phyloP scores from a whole-genome alignment of 2,888 invertebrate genomes.

The Ophion obscuratus region DNA sequence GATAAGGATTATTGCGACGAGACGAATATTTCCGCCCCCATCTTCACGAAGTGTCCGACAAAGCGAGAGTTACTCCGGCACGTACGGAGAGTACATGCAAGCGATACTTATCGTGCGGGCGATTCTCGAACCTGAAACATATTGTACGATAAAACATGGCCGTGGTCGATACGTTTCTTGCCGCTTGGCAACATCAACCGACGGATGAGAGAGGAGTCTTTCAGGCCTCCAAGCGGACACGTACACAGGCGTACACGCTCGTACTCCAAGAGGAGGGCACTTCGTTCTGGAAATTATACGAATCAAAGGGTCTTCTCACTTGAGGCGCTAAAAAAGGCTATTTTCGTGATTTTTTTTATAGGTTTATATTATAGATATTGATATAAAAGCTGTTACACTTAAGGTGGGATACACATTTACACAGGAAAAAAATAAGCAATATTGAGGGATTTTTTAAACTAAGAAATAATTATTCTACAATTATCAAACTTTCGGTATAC shows the following conservation, averaged over 20 bases:
- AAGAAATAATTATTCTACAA: too few species aligned
- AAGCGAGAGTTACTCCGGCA: conserved; percentile 34
- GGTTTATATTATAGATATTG: too few species aligned
- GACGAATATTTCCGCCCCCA: conserved; percentile 31
- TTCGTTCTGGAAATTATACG: conserved; percentile 72
- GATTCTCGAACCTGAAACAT: conserved; percentile 17
- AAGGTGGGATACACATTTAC: too few species aligned
- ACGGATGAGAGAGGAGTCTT: conserved; percentile 39
- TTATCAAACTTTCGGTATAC: too few species aligned
- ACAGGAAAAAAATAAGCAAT: too few species aligned
- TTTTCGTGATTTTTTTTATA: too few species aligned
- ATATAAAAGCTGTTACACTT: too few species aligned
- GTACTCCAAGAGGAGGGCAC: neutral
- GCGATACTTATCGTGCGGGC: conserved; percentile 43
- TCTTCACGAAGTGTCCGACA: conserved; percentile 41
- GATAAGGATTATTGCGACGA: conserved; percentile 49
- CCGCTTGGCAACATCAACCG: conserved; percentile 21
- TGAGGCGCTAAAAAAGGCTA: too few species aligned
- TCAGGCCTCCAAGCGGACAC: conserved; percentile 1
- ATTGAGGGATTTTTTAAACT: too few species aligned
- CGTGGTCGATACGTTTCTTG: conserved; percentile 26
- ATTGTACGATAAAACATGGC: conserved; percentile 25
- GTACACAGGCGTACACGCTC: neutral
- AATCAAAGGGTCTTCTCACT: conserved; percentile 63
- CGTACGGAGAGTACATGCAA: neutral